These are phyloP conservation scores for Leuciscus idus DNA, from an alignment of 2,113 vertebrate genomes.

Conservation along the genomic window DNA sequence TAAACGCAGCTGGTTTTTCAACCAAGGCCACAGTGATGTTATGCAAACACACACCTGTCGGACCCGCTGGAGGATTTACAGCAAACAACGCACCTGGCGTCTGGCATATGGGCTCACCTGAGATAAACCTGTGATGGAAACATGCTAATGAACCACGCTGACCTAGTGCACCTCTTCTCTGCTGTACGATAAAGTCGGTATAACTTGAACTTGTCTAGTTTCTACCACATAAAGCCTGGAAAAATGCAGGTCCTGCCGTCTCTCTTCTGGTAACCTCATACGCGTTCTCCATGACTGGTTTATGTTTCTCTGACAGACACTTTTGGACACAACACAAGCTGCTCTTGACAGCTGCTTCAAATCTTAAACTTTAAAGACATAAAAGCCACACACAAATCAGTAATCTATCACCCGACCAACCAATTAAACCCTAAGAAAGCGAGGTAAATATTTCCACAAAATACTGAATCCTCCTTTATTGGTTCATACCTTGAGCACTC, in stretches of 20 bases:
- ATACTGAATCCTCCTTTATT: background rate
- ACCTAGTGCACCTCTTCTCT: background rate
- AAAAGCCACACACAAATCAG: background rate
- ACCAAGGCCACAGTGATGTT: background rate
- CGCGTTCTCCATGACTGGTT: conserved; percentile 32
- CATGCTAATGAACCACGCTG: background rate
- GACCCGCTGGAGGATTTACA: conserved; percentile 9
- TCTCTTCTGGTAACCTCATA: conserved; percentile 50
- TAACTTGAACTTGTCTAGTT: background rate
- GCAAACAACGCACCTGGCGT: conserved; percentile 45
- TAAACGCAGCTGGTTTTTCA: conserved; percentile 27
- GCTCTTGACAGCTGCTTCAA: conserved; percentile 19
- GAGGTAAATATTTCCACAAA: background rate
- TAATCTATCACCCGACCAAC: background rate
- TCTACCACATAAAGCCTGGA: background rate
- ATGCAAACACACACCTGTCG: conserved; percentile 20
- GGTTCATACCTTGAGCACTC: conserved; percentile 50
- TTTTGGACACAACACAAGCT: conserved; percentile 29
- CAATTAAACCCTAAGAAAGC: background rate
- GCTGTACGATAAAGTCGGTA: background rate
- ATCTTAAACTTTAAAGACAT: background rate
- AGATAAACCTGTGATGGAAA: background rate
- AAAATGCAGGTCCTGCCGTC: background rate
- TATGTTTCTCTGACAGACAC: conserved; percentile 47
- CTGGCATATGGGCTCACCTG: background rate